Conservation (phyloP, 2,888 invertebrate species). For the Drosophila atripex region DNA sequence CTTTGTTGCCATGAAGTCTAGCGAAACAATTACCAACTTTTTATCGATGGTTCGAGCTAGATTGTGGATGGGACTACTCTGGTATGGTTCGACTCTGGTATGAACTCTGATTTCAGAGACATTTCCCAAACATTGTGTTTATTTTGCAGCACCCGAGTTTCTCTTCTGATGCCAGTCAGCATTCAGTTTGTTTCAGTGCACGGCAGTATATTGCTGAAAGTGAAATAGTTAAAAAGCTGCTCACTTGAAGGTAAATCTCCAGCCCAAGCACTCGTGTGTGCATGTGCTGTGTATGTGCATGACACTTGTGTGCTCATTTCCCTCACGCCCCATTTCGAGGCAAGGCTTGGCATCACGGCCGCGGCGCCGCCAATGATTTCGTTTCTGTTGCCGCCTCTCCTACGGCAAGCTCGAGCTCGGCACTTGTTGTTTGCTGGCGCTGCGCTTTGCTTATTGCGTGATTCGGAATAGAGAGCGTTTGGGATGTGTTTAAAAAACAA, state of each 20-base stretch:
- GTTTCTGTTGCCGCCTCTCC: slow-evolving; percentile 14
- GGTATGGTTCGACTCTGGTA: too few relatives aligned
- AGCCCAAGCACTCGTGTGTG: slow-evolving; percentile 37
- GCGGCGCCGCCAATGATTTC: slow-evolving; percentile 29
- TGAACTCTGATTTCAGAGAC: too few relatives aligned
- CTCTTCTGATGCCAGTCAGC: too few relatives aligned
- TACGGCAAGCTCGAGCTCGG: slow-evolving; percentile 12
- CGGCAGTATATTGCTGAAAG: slow-evolving; percentile 51
- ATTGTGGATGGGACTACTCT: too few relatives aligned
- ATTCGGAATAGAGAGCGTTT: slow-evolving; percentile 48
- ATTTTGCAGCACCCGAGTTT: too few relatives aligned
- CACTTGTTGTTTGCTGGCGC: slow-evolving; percentile 62
- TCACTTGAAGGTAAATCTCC: slow-evolving; percentile 74
- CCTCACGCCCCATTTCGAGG: slow-evolving; percentile 40
- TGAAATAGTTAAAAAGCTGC: slow-evolving; percentile 76
- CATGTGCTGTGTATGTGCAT: slow-evolving; percentile 28
- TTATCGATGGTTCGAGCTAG: too few relatives aligned
- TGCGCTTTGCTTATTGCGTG: slow-evolving; percentile 29
- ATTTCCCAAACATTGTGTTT: too few relatives aligned
- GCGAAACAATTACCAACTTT: too few relatives aligned
- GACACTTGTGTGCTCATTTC: slow-evolving; percentile 45
- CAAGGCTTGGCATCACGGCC: slow-evolving; percentile 5
- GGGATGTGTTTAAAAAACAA: slow-evolving; percentile 77
- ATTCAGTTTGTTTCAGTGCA: not conserved
- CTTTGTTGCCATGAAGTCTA: too few relatives aligned